Evolutionary conservation across 2,888 invertebrate genomes (phyloP).

Genomic region (Phyto melanocephala): DNA sequence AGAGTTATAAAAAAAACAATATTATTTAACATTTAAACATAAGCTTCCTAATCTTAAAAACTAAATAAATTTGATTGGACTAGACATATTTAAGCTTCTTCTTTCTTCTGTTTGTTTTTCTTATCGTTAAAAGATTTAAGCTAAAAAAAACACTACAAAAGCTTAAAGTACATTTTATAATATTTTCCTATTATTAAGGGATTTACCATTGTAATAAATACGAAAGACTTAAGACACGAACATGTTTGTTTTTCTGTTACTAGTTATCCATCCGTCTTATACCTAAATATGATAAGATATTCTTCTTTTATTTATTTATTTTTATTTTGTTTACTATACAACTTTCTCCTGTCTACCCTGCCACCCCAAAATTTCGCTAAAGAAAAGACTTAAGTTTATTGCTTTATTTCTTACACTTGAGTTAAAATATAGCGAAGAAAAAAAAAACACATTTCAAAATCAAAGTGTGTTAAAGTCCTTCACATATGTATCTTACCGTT

Average conservation of each 20-base stretch:
- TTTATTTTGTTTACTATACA: background rate
- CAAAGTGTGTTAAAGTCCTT: constrained; percentile 1
- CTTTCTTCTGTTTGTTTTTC: too few species aligned
- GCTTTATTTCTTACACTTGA: background rate
- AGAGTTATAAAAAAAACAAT: too few species aligned
- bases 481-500: background rate
- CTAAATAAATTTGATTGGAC: too few species aligned
- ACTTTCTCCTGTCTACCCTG: background rate
- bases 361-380: background rate
- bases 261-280: background rate
- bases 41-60: too few species aligned
- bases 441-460: background rate
- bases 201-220: too few species aligned
- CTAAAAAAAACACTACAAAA: too few species aligned
- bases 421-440: background rate
- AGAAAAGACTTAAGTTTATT: background rate
- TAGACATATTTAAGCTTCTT: too few species aligned
- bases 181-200: too few species aligned
- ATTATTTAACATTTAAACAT: too few species aligned
- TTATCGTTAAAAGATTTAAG: too few species aligned
- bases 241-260: background rate
- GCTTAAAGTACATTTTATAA: too few species aligned
- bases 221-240: constrained; percentile 23
- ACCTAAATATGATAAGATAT: background rate
- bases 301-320: background rate